Percentiles rank a stretch among this genome's conserved stretches.
Evolutionary conservation across 2,888 invertebrate genomes (phyloP).

Genomic region (Ichneumoninae sp.): DNA sequence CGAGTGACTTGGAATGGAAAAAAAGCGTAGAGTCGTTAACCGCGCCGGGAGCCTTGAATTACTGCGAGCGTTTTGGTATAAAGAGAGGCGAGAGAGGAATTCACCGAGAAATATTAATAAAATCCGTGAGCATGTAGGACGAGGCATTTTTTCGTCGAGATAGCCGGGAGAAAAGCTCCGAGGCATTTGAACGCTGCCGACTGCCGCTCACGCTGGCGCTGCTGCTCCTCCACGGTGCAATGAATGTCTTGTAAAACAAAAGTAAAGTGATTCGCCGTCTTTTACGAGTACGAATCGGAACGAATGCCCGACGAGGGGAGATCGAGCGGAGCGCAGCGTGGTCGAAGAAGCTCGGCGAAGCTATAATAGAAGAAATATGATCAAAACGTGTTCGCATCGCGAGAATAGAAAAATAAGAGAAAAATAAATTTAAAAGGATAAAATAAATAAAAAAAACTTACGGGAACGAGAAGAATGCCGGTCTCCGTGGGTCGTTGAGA

Average conservation of each 20-base stretch:
- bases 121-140: constrained; percentile 63
- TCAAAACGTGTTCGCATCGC: constrained; percentile 16
- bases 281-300: constrained; percentile 48
- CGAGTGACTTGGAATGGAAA: constrained; percentile 22
- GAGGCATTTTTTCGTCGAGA: constrained; percentile 42
- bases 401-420: constrained; percentile 30
- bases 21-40: constrained; percentile 43
- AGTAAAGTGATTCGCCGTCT: constrained; percentile 41
- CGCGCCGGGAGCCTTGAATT: constrained; percentile 32
- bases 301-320: constrained; percentile 39
- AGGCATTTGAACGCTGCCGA: constrained; percentile 47
- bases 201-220: constrained; percentile 19
- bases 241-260: constrained; percentile 52
- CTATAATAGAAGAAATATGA: neutral
- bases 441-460: constrained; percentile 67
- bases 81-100: constrained; percentile 35
- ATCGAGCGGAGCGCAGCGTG: neutral
- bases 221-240: constrained; percentile 15
- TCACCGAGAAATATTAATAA: constrained; percentile 50
- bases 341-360: neutral
- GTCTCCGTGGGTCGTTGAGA: constrained; percentile 82
- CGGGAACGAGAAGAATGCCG: constrained; percentile 77
- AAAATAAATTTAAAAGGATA: constrained; percentile 37
- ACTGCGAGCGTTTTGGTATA: constrained; percentile 4
- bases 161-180: constrained; percentile 47